phyloP scores from a whole-genome alignment of 1,140 invertebrate species.

The Bombus pyrosoma region DNA sequence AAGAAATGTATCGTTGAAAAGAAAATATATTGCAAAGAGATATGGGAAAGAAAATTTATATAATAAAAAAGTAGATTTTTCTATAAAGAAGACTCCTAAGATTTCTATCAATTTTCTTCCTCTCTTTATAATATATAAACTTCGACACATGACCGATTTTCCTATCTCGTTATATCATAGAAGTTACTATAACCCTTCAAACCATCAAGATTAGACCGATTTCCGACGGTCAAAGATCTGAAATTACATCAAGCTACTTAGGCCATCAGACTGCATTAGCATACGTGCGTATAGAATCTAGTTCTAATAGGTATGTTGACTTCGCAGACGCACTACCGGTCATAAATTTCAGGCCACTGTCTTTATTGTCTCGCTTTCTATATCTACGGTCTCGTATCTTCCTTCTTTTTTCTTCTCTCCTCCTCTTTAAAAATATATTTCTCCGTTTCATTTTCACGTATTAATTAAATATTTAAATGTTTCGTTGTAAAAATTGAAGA shows the following conservation, averaged over 20 bases:
- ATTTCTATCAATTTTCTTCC: background rate
- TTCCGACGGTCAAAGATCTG: conserved; percentile 64
- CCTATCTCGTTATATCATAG: background rate
- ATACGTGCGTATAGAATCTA: conserved; percentile 21
- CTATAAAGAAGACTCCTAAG: no score
- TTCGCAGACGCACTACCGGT: conserved; percentile 17
- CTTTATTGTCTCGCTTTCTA: background rate
- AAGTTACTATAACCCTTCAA: background rate
- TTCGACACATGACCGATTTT: background rate
- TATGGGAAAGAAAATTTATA: background rate
- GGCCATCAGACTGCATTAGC: conserved; percentile 39
- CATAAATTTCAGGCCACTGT: conserved; percentile 3
- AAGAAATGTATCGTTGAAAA: background rate
- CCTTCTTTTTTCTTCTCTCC: background rate
- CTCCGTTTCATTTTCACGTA: background rate
- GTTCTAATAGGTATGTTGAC: conserved; percentile 45
- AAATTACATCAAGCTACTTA: conserved; percentile 60
- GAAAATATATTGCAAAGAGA: background rate
- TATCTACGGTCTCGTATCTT: background rate
- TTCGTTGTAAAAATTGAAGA: no score
- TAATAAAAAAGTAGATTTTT: no score
- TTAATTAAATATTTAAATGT: background rate
- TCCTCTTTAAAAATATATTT: background rate
- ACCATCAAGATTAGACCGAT: conserved; percentile 16
- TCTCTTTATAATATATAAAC: background rate